phyloP scores from a whole-genome alignment of 2,888 invertebrate genomes.

The Bellardia pandia region DNA sequence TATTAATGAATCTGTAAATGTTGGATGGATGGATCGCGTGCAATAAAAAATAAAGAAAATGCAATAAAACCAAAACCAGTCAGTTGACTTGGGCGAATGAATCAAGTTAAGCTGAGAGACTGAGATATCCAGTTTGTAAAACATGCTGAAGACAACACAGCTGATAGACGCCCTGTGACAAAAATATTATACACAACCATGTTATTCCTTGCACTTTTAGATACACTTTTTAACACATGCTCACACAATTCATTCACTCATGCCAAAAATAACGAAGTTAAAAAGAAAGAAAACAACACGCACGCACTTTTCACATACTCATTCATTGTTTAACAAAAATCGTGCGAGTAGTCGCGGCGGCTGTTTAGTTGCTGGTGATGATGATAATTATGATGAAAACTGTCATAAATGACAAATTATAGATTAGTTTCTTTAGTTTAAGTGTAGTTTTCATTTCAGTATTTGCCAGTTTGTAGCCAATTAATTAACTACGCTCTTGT shows the following conservation, averaged over 20 bases:
- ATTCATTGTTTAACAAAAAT: constrained; percentile 46
- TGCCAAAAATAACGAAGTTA: background rate
- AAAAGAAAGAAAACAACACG: constrained; percentile 8
- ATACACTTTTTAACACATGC: background rate
- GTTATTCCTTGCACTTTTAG: constrained; percentile 10
- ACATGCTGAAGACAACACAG: constrained; percentile 58
- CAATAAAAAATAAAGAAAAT: constrained; percentile 30
- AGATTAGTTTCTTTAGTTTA: constrained; percentile 58
- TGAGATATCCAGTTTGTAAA: constrained; percentile 65
- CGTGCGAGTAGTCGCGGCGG: background rate
- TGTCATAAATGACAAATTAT: constrained; percentile 71
- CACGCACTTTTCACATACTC: constrained; percentile 56
- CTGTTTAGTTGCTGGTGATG: constrained; percentile 21
- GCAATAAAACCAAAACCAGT: constrained; percentile 55
- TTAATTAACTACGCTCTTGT: constrained; percentile 65
- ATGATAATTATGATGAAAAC: constrained; percentile 69
- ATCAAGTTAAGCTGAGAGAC: constrained; percentile 2
- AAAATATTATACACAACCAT: constrained; percentile 59
- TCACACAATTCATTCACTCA: constrained; percentile 54
- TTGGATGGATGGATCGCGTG: constrained; percentile 59
- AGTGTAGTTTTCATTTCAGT: background rate
- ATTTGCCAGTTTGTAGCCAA: constrained; percentile 57
- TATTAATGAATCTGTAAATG: constrained; percentile 38
- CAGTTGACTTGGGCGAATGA: constrained; percentile 52
- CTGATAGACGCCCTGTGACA: constrained; percentile 69